Evolutionary conservation across 2,797 vertebrate species (phyloP).

Genomic region (Natrix natrix): DNA sequence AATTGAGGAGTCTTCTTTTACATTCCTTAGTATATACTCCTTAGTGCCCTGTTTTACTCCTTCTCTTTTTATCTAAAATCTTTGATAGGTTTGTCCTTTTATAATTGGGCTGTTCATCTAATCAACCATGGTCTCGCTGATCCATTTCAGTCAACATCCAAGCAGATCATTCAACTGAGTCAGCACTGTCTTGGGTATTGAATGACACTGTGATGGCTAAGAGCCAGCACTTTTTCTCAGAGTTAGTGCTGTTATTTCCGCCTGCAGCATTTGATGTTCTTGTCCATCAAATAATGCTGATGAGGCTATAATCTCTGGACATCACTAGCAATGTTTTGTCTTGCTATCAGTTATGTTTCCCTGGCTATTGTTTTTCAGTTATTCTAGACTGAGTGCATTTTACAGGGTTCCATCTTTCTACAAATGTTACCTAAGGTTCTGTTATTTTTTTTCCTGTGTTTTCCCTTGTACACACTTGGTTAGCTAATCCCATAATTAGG

Average conservation of each 20-base stretch:
- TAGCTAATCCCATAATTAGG: not conserved
- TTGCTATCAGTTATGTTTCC: not conserved
- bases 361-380: not conserved
- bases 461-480: not conserved
- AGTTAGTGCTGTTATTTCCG: not conserved
- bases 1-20: not conserved
- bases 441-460: not conserved
- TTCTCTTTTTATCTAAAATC: not conserved
- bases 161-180: not conserved
- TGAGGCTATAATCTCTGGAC: not conserved
- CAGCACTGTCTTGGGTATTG: conserved; percentile 1
- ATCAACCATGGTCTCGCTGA: not conserved
- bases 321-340: not conserved
- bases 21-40: not conserved
- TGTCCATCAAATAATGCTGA: not conserved
- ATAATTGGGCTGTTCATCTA: not conserved
- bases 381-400: not conserved
- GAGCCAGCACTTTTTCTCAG: not conserved
- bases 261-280: not conserved
- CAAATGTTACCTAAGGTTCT: not conserved
- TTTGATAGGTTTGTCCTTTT: not conserved
- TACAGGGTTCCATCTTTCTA: not conserved
- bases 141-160: not conserved
- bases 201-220: not conserved
- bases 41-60: not conserved